Base-by-base conservation (phyloP, 2,113 vertebrate species). In the Pachypanchax playfairii region DNA sequence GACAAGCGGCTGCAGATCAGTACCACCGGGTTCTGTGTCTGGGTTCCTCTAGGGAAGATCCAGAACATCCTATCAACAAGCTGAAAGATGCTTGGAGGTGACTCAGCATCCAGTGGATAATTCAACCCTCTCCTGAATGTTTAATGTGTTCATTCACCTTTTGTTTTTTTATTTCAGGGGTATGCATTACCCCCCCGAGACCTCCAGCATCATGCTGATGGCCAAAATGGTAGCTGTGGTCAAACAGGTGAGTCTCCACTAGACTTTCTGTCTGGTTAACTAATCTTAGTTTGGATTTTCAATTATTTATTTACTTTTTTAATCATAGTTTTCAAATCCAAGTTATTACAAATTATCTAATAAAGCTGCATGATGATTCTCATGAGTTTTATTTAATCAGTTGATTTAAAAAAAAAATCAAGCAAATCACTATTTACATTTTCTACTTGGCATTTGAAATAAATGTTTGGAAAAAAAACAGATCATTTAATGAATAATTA, bases 141-240 rank as follows among this genome's bases (percentile, higher is more conserved):
- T n/a, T n/a, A n/a, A n/a, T 8, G 2, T 28, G 22, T 13, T 28
- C 1, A 5, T 26, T 38, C 18, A 18, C 12, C 11, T 5, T 12
- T 48, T 47, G 42, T 31, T 18, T 5, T 56, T 6, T 59, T 31
- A n/a, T n/a, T n/a, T 48, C 70, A 99, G 97, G 82, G 98, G 91
- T 52, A 91, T 95, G 83, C 97, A 99, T 83, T 99, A 97, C 43
- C 97, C 97, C 1, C 97, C 96, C 0, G 97, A 99, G 87, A 98
- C 96, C 18, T 93, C 94, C 67, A 99, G 96, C 88, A 96, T 99
- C 85, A 94, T 98, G 95, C 65, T 99, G 5, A 95, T 99, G 96
- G 96, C 95, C 65, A 92, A 93, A 65, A 98, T 99, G 96, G 96
- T 98, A 0, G 95, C 96, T 36, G 91, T 91, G 0, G 88, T 99